Base-by-base conservation (phyloP, 2,888 invertebrate genomes). In the Agapostemon virescens region DNA sequence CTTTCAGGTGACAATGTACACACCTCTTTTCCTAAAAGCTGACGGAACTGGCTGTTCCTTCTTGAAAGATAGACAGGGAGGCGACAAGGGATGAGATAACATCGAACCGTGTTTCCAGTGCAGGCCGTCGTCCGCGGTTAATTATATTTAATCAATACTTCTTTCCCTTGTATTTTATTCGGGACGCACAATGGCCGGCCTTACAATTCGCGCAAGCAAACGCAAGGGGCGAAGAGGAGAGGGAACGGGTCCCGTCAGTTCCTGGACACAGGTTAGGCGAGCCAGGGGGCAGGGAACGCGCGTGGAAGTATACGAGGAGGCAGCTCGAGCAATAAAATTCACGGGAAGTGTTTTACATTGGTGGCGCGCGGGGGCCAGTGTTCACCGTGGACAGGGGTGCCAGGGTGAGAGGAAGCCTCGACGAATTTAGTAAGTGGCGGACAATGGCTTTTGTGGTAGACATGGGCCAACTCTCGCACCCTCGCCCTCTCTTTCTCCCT, bases 401-500 rank as follows among this genome's bases (percentile, higher is more conserved):
- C 81, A 84, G 86, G 85, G 76, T 42, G 82, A 69, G 83, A 71
- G 83, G 85, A 85, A 85, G 85, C 84, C 88, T 86, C 87, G 89
- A 89, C 89, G 91, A 91, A 91, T 91, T 90, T 90, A 90, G 91
- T 91, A 91, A 91, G 91, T 91, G 91, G 91, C 90, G 91, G 90
- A 91, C 86, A 86, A 86, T 86, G 86, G 85, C 86, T 85, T 86
- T 85, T 85, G 85, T 85, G 91, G 91, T 91, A 90, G 91, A 91
- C 91, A 91, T 74, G 83, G 82, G 85, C 89, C 91, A 87, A 88
- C 90, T 90, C 84, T 74, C 81, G 83, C 83, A 82, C 78, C 82
- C 79, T 67, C 69, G 36, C 36, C 74, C 76, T 67, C 82, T 55
- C 81, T 77, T 71, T 84, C 85, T 82, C 83, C 84, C 81, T 82